phyloP scores from a whole-genome alignment of 2,113 vertebrate species.

The Salminus brasiliensis region DNA sequence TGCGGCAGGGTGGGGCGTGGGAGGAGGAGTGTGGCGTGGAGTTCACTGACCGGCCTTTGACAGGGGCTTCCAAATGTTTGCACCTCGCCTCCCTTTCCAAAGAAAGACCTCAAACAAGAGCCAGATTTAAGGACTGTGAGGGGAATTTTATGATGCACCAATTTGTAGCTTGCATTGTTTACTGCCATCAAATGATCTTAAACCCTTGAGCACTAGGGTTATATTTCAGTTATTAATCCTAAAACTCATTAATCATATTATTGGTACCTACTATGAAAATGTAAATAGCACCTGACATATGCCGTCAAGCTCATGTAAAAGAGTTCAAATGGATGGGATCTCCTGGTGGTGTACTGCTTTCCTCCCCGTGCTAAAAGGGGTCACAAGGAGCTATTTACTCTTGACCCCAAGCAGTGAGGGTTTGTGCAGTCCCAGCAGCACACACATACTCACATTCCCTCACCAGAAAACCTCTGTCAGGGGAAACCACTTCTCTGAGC shows the following conservation, averaged over 20 bases:
- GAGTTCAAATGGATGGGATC: not conserved
- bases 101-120: not conserved
- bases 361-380: slow-evolving; percentile 59
- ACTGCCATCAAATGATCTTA: too few relatives aligned
- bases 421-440: slow-evolving; percentile 37
- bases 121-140: not conserved
- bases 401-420: slow-evolving; percentile 42
- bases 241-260: too few relatives aligned
- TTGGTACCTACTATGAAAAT: not conserved
- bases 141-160: not conserved
- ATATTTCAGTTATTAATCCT: too few relatives aligned
- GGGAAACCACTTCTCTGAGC: slow-evolving; percentile 55
- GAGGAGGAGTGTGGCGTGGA: slow-evolving; percentile 59
- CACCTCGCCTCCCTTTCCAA: not conserved
- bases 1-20: slow-evolving; percentile 66
- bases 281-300: not conserved
- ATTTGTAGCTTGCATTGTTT: not conserved
- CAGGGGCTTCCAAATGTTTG: not conserved
- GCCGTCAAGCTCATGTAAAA: not conserved
- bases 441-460: slow-evolving; percentile 38
- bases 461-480: slow-evolving; percentile 52
- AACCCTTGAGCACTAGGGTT: too few relatives aligned
- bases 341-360: slow-evolving; percentile 30
- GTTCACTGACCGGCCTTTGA: slow-evolving; percentile 22
- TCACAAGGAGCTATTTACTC: slow-evolving; percentile 61